phyloP scores from a whole-genome alignment of 1,140 invertebrate species.

The Galleria mellonella region DNA sequence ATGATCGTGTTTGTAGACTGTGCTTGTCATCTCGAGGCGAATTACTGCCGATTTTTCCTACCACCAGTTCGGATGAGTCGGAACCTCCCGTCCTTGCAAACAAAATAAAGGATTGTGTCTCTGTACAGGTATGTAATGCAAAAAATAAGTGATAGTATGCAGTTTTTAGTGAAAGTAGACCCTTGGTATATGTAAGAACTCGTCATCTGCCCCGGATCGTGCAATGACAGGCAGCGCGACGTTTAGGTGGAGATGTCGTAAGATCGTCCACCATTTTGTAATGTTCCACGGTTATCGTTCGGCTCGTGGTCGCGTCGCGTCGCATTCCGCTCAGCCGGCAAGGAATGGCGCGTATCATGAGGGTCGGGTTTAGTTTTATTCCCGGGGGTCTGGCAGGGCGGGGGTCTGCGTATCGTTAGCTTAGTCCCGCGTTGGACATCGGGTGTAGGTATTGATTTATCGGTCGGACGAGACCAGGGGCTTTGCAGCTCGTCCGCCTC shows the following conservation, averaged over 20 bases:
- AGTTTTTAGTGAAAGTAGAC: conserved; percentile 71
- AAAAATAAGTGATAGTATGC: conserved; percentile 37
- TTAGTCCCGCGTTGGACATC: conserved; percentile 51
- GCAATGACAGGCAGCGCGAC: conserved; percentile 63
- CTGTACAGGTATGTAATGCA: conserved; percentile 75
- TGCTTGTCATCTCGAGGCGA: conserved; percentile 76
- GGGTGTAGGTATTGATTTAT: conserved; percentile 67
- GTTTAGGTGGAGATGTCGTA: conserved; percentile 73
- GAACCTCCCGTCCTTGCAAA: conserved; percentile 71
- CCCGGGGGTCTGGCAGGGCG: conserved; percentile 55
- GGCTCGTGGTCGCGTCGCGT: conserved; percentile 63
- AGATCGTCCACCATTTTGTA: conserved; percentile 76
- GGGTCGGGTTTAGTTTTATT: conserved; percentile 62
- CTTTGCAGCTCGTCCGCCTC: conserved; percentile 41
- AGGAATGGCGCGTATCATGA: conserved; percentile 55
- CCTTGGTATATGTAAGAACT: conserved; percentile 67
- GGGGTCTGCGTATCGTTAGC: conserved; percentile 49
- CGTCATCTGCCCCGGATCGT: conserved; percentile 67
- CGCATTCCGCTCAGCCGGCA: conserved; percentile 61
- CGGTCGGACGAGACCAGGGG: conserved; percentile 63
- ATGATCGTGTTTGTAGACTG: conserved; percentile 76
- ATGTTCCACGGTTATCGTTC: conserved; percentile 68
- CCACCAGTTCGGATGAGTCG: conserved; percentile 73
- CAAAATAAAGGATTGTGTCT: conserved; percentile 77
- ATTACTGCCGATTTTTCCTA: conserved; percentile 73